A percentile compares a stretch with the other conserved stretches of the same genome.
Conservation (phyloP, 2,888 invertebrate genomes). For the Nomada hirtipes region DNA sequence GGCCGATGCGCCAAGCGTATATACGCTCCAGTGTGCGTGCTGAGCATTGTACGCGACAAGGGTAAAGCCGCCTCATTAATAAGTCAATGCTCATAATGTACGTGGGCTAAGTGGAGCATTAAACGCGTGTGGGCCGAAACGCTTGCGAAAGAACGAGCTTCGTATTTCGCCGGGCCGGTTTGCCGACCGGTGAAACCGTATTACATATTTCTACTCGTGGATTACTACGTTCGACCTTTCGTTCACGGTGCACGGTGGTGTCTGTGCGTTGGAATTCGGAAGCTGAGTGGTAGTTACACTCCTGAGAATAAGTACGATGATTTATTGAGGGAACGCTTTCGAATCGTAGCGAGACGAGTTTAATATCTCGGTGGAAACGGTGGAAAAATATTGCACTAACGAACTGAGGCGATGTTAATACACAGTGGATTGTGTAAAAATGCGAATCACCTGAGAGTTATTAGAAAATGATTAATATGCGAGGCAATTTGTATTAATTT, state of each 20-base stretch:
- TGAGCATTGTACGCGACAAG: slow-evolving; percentile 33
- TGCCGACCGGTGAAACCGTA: slow-evolving; percentile 21
- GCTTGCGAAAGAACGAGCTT: slow-evolving; percentile 53
- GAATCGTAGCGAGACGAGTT: too few relatives aligned
- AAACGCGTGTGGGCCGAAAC: slow-evolving; percentile 62
- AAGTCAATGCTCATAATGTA: slow-evolving; percentile 68
- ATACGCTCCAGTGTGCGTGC: slow-evolving; percentile 33
- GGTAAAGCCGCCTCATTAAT: slow-evolving; percentile 67
- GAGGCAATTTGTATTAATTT: background rate
- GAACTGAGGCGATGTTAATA: too few relatives aligned
- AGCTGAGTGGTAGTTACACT: too few relatives aligned
- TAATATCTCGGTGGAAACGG: too few relatives aligned
- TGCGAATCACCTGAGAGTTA: too few relatives aligned
- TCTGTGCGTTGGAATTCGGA: too few relatives aligned
- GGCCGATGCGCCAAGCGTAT: background rate
- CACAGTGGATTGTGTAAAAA: too few relatives aligned
- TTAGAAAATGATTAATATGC: background rate
- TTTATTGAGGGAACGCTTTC: too few relatives aligned
- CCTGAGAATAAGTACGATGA: too few relatives aligned
- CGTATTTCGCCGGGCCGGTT: slow-evolving; percentile 43
- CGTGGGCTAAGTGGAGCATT: slow-evolving; percentile 67
- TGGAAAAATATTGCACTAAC: too few relatives aligned
- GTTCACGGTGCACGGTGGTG: background rate
- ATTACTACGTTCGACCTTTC: slow-evolving; percentile 14
- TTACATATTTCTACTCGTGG: slow-evolving; percentile 19